phyloP scores from a whole-genome alignment of 2,797 vertebrate genomes.

The Aphelocoma californica region DNA sequence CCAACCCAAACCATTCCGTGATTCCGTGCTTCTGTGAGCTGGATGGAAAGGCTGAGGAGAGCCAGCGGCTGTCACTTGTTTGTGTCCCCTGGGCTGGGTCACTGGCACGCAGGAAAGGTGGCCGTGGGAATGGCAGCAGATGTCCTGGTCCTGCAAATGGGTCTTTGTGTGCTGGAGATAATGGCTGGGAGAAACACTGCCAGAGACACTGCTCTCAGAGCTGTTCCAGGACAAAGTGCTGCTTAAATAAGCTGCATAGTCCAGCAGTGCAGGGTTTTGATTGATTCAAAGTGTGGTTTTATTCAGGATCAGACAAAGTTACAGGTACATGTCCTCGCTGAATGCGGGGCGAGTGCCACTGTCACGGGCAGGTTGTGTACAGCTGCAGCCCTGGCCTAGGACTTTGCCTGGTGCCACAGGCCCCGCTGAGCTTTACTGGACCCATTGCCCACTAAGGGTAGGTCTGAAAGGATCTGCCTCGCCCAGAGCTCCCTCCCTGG shows the following conservation, averaged over 20 bases:
- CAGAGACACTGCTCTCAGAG: background rate
- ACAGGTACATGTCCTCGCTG: rapidly evolving
- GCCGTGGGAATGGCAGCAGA: background rate
- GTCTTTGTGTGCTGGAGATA: conserved; percentile 25
- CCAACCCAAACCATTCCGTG: background rate
- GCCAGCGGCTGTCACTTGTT: background rate
- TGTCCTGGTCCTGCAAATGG: background rate
- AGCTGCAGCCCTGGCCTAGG: background rate
- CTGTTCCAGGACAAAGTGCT: background rate
- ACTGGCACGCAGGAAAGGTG: background rate
- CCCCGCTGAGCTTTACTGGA: rapidly evolving
- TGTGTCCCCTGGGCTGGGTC: background rate
- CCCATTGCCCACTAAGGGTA: rapidly evolving
- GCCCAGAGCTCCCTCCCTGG: background rate
- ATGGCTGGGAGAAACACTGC: background rate
- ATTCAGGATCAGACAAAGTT: background rate
- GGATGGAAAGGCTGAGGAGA: background rate
- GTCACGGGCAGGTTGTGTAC: background rate
- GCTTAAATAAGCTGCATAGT: background rate
- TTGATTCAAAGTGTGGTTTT: background rate
- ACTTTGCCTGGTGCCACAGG: rapidly evolving
- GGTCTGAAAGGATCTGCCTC: background rate
- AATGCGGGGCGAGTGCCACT: rapidly evolving
- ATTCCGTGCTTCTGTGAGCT: background rate
- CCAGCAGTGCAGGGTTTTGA: background rate